Conservation (phyloP, 2,888 invertebrate species). For the Liposcelis brunnea region DNA sequence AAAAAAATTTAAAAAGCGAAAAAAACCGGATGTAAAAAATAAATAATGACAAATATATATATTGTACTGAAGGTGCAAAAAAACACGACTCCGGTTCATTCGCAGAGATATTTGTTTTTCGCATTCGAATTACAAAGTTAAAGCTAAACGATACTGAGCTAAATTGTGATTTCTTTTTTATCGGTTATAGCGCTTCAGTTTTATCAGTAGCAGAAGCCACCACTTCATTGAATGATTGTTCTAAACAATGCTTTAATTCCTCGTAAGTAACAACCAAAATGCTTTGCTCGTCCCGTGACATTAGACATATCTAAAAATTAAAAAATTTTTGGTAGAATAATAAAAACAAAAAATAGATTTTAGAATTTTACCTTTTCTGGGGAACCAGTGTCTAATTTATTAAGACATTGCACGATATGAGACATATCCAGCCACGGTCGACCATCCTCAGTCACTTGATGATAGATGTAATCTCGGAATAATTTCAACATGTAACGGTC, state of each 20-base stretch:
- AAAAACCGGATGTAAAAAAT: too few species aligned
- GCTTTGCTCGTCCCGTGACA: slow-evolving; percentile 93
- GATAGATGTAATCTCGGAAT: slow-evolving; percentile 94
- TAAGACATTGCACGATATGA: slow-evolving; percentile 83
- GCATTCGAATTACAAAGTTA: too few species aligned
- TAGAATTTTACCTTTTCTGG: slow-evolving; percentile 45
- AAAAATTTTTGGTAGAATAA: slow-evolving; percentile 12
- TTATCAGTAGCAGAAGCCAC: slow-evolving; percentile 25
- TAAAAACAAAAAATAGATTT: slow-evolving; percentile 4
- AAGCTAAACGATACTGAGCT: too few species aligned
- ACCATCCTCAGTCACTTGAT: slow-evolving; percentile 83
- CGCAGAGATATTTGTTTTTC: too few species aligned
- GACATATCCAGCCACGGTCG: slow-evolving; percentile 94
- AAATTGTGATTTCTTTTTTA: neutral
- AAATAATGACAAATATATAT: too few species aligned
- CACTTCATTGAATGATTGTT: slow-evolving; percentile 76
- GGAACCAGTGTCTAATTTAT: slow-evolving; percentile 75
- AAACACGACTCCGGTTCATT: too few species aligned
- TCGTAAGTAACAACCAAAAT: slow-evolving; percentile 88
- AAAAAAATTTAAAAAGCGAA: too few species aligned
- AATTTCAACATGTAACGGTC: slow-evolving; percentile 96
- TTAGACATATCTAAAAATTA: slow-evolving; percentile 63
- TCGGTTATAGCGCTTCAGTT: neutral
- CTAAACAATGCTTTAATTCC: slow-evolving; percentile 88
- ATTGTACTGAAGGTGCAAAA: too few species aligned